phyloP scores from a whole-genome alignment of 2,113 vertebrate species.

The Polyodon spathula region DNA sequence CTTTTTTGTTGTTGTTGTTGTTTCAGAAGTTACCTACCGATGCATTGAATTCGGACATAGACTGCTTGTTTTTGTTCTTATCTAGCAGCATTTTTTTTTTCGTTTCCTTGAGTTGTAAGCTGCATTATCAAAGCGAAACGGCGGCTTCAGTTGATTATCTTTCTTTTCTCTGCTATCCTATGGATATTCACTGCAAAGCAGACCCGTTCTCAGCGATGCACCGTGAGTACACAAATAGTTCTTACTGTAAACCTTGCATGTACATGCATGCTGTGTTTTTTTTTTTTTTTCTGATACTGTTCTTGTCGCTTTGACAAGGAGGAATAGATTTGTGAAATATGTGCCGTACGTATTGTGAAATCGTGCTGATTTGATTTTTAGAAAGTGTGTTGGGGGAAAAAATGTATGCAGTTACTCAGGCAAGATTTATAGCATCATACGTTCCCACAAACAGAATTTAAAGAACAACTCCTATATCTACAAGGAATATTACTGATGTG shows the following conservation, averaged over 20 bases:
- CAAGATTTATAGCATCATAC: no score
- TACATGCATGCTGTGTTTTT: slow-evolving; percentile 9
- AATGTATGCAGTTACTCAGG: no score
- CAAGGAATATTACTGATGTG: no score
- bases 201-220: slow-evolving; percentile 98
- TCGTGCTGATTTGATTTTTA: no score
- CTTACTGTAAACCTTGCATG: slow-evolving; percentile 15
- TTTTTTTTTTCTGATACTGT: not conserved
- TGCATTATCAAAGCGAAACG: slow-evolving; percentile 88
- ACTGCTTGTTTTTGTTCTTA: slow-evolving; percentile 34
- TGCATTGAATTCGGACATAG: slow-evolving; percentile 32
- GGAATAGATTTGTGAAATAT: no score
- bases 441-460: no score
- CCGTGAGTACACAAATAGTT: slow-evolving; percentile 82
- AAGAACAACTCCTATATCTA: no score
- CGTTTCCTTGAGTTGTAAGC: slow-evolving; percentile 76
- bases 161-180: slow-evolving; percentile 95
- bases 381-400: no score
- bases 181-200: slow-evolving; percentile 99
- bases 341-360: no score
- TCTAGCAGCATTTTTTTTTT: slow-evolving; percentile 23
- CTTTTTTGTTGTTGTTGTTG: slow-evolving; percentile 34
- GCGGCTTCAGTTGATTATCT: slow-evolving; percentile 97
- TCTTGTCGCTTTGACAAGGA: not conserved
- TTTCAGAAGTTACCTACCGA: slow-evolving; percentile 49